These are phyloP conservation scores for Oncopodura yosiiana DNA, from an alignment of 1,140 invertebrate species.

Conservation along the genomic window DNA sequence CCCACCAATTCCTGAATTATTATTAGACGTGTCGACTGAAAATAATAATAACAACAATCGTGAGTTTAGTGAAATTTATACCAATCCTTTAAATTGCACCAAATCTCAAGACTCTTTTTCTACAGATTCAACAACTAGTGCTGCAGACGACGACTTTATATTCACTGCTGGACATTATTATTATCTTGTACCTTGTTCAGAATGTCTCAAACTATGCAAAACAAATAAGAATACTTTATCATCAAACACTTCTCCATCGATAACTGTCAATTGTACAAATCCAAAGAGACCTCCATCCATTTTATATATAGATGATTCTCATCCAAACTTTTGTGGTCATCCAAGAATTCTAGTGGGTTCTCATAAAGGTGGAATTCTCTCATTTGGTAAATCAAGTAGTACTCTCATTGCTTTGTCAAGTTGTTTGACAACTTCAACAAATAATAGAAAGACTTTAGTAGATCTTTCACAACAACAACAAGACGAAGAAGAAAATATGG, in stretches of 20 bases:
- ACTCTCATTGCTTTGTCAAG: neutral
- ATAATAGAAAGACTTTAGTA: no score
- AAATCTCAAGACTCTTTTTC: neutral
- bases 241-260: no score
- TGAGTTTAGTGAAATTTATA: constrained; percentile 4
- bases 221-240: neutral
- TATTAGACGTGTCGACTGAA: no score
- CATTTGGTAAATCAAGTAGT: neutral
- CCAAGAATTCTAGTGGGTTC: constrained; percentile 2
- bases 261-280: neutral
- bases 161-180: neutral
- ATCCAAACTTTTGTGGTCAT: constrained; percentile 8
- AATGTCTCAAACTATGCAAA: neutral
- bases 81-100: neutral
- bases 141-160: neutral
- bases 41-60: neutral
- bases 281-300: neutral
- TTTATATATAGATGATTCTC: neutral
- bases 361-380: neutral
- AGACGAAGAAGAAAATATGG: no score
- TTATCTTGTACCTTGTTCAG: constrained; percentile 7
- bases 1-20: no score
- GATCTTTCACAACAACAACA: no score
- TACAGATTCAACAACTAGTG: neutral
- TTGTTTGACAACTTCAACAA: neutral